A percentile compares a stretch with the other conserved stretches of the same genome.
phyloP scores from a whole-genome alignment of 2,113 vertebrate genomes.

The Acanthochromis polyacanthus region DNA sequence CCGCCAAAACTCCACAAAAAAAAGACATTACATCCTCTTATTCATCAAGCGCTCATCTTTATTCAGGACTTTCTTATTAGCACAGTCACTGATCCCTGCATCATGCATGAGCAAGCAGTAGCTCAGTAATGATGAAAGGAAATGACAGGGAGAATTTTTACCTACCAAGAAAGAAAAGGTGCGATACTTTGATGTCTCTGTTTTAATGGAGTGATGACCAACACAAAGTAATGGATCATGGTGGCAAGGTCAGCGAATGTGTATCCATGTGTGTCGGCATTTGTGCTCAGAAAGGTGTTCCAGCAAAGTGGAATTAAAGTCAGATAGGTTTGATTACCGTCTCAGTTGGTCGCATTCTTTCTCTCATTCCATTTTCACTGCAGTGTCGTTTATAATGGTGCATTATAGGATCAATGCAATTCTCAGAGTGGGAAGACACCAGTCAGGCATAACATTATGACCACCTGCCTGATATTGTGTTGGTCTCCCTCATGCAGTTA shows the following conservation, averaged over 20 bases:
- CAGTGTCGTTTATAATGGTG: not conserved
- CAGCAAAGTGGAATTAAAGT: not conserved
- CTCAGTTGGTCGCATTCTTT: not conserved
- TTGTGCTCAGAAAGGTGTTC: not conserved
- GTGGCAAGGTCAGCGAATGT: not conserved
- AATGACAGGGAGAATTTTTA: not conserved
- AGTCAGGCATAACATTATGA: too few relatives aligned
- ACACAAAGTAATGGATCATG: not conserved
- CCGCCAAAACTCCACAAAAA: not conserved
- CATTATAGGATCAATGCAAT: not conserved
- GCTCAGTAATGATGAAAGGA: not conserved
- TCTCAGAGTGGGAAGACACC: not conserved
- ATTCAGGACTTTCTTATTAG: conserved; percentile 17
- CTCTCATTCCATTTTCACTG: not conserved
- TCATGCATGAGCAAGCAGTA: not conserved
- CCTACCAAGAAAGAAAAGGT: not conserved
- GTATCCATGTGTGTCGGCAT: not conserved
- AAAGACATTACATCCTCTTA: conserved; percentile 4
- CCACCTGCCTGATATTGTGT: too few relatives aligned
- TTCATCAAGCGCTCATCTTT: conserved; percentile 45
- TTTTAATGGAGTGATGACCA: not conserved
- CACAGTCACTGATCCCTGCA: conserved; percentile 26
- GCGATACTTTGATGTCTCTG: not conserved
- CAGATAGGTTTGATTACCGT: not conserved
- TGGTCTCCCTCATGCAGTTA: too few relatives aligned